Conservation (phyloP, 2,888 invertebrate genomes). For the Ceriagrion tenellum region DNA sequence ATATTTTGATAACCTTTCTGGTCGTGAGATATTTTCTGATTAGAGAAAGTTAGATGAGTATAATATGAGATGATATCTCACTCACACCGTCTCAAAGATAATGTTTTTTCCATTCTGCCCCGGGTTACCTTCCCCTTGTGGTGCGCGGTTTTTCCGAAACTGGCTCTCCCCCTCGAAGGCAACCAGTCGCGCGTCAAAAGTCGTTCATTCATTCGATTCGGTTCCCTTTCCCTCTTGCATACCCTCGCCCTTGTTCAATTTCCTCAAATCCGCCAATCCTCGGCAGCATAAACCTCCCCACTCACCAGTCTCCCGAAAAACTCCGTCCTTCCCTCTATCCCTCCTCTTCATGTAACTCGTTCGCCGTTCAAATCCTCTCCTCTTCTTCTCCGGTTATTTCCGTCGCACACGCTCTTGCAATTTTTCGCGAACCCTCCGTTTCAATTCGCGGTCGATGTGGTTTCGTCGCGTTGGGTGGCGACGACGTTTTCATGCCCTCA, state of each 20-base stretch:
- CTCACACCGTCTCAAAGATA: no score
- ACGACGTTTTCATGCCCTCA: not conserved
- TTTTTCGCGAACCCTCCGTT: not conserved
- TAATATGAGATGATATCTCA: no score
- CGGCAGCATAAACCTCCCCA: not conserved
- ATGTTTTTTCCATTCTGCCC: no score
- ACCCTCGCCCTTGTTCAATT: not conserved
- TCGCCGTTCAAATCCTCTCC: not conserved
- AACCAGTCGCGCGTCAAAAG: not conserved
- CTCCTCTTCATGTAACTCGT: not conserved
- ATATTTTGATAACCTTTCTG: no score
- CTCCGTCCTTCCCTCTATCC: not conserved
- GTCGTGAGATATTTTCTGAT: no score
- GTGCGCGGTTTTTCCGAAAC: not conserved
- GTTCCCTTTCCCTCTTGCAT: not conserved
- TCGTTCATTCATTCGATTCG: not conserved
- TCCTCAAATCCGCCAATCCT: constrained; percentile 1
- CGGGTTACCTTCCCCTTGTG: no score
- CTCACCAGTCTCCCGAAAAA: not conserved
- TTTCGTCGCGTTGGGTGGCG: not conserved
- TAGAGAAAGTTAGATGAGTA: no score
- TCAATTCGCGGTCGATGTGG: not conserved
- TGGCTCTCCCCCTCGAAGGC: not conserved
- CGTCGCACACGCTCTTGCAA: not conserved
- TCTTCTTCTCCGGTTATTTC: not conserved